These are phyloP conservation scores for Eurosta solidaginis DNA, from an alignment of 1,140 invertebrate genomes.

Conservation along the genomic window DNA sequence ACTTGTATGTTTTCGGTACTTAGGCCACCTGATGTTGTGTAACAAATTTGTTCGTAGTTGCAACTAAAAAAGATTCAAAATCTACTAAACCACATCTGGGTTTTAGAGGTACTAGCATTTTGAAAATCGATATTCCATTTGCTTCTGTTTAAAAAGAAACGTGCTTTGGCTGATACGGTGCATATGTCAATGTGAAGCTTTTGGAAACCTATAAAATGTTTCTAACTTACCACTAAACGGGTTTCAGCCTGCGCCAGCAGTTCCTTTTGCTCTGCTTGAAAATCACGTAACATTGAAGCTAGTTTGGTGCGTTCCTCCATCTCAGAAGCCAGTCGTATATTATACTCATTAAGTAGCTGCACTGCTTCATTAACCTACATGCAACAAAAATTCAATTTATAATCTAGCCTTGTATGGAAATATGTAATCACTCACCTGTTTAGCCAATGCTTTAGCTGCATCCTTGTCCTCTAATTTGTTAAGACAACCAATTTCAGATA, in stretches of 20 bases:
- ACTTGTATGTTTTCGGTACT: no score
- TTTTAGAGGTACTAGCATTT: no score
- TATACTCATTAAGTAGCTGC: slow-evolving; percentile 85
- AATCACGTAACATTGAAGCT: slow-evolving; percentile 84
- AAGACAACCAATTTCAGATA: slow-evolving; percentile 87
- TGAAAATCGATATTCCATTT: neutral
- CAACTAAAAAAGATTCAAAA: no score
- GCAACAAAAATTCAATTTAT: neutral
- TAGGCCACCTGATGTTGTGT: no score
- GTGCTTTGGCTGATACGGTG: neutral
- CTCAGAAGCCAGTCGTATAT: slow-evolving; percentile 80
- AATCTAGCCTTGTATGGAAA: neutral
- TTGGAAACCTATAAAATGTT: neutral
- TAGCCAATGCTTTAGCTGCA: slow-evolving; percentile 50
- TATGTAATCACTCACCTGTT: slow-evolving; percentile 41
- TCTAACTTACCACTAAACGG: slow-evolving; percentile 79
- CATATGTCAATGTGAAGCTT: neutral
- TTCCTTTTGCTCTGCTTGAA: slow-evolving; percentile 82
- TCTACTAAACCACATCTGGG: no score
- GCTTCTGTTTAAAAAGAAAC: neutral
- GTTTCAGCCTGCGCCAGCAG: slow-evolving; percentile 82
- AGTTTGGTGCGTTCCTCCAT: slow-evolving; percentile 86
- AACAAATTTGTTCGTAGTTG: no score
- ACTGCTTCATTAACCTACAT: slow-evolving; percentile 84
- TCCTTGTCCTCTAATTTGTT: slow-evolving; percentile 76